phyloP scores from a whole-genome alignment of 2,888 invertebrate genomes.

The Tortricodes alternella region DNA sequence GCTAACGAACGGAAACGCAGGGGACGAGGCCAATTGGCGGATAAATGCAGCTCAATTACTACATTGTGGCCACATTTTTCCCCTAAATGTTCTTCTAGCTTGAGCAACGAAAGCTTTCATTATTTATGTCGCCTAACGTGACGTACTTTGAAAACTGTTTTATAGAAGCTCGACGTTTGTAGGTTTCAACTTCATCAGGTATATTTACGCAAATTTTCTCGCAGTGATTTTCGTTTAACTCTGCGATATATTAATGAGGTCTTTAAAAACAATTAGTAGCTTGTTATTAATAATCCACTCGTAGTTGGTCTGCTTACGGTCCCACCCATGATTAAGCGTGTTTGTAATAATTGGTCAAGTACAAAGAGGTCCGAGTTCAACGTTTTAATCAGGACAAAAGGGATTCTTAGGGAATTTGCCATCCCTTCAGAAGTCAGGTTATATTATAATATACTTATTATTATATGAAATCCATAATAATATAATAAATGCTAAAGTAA shows the following conservation, averaged over 20 bases:
- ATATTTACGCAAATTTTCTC: constrained; percentile 5
- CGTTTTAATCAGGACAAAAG: too few relatives aligned
- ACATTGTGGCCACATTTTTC: constrained; percentile 74
- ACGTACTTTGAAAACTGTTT: neutral
- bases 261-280: constrained; percentile 12
- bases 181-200: neutral
- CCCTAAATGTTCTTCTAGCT: constrained; percentile 60
- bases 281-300: constrained; percentile 4
- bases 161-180: neutral
- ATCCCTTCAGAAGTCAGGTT: too few relatives aligned
- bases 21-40: constrained; percentile 75
- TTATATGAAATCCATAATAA: too few relatives aligned
- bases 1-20: constrained; percentile 78
- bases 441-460: too few relatives aligned
- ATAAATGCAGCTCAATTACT: constrained; percentile 78
- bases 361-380: neutral
- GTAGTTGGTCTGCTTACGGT: neutral
- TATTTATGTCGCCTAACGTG: constrained; percentile 28
- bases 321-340: neutral
- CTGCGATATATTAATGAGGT: constrained; percentile 7
- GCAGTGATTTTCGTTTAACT: neutral
- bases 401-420: too few relatives aligned
- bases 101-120: constrained; percentile 46
- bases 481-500: too few relatives aligned
- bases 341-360: neutral